Evolutionary conservation across 2,113 vertebrate genomes (phyloP), one percentile per base, ranked within the genome.

Genomic region (Thunnus thynnus): DNA sequence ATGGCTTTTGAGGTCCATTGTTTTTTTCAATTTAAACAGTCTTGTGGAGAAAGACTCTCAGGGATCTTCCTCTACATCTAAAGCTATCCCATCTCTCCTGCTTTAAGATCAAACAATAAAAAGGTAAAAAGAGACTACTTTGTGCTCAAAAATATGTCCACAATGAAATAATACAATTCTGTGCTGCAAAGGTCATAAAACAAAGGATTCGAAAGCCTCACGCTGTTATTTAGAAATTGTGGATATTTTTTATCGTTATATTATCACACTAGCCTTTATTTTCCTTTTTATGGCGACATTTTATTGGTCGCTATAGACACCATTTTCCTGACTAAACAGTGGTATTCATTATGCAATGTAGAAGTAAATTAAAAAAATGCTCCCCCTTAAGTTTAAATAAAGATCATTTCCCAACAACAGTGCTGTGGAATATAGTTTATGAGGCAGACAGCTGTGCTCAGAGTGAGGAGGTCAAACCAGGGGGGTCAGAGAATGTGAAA

Each of bases 381-480:
- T 44, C 64, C 11, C 56, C 36, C n/a, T n/a, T 27, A 65, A 63
- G 44, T 14, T 76, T 56, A 22, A 56, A 54, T 58, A 76, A 50
- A 72, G 25, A 44, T 58, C 6, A 18, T 1, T 63, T 30, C 32
- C 48, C 61, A 48, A 51, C 41, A 57, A 5, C n/a, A 36, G 30
- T 64, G 56, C 55, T 54, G 20, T 67, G 67, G 41, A 30, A 58
- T 47, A 13, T 61, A 63, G 51, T 90, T 91, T 87, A 87, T 70
- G 78, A 84, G 78, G 68, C 73, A 36, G 86, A 90, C 91, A 92
- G 91, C 92, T 93, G 89, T 78, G 48, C 67, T 54, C 6, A 10
- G 65, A 61, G 72, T 48, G 30, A 8, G 55, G 77, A 80, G 89
- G 83, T 91, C 85, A 93, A 76, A 84, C 58, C 10, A 2, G 13